These are phyloP conservation scores for Eurosta solidaginis DNA, from an alignment of 1,140 invertebrate species.

Conservation along the genomic window DNA sequence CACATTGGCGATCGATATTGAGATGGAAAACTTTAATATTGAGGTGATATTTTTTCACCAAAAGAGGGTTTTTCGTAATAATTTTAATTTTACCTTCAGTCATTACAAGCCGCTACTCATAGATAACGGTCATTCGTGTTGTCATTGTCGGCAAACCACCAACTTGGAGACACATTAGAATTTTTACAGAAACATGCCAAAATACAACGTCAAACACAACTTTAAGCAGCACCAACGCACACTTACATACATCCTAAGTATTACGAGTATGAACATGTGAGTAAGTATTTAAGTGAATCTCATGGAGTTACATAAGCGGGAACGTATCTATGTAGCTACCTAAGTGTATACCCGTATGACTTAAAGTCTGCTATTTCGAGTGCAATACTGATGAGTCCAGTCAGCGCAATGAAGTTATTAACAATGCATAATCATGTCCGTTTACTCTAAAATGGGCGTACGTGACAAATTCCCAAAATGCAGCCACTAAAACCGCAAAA, in stretches of 20 bases:
- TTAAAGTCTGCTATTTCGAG: neutral
- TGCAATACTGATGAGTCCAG: neutral
- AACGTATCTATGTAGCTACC: neutral
- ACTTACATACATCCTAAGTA: neutral
- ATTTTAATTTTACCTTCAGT: neutral
- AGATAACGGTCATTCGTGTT: constrained; percentile 23
- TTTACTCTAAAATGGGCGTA: constrained; percentile 32
- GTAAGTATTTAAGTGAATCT: neutral
- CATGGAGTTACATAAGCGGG: neutral
- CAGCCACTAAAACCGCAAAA: neutral
- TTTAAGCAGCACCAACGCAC: neutral
- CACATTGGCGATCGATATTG: too few relatives aligned
- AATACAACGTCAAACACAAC: neutral
- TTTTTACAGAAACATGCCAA: neutral
- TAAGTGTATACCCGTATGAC: neutral
- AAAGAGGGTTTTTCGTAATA: neutral
- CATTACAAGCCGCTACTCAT: constrained; percentile 1
- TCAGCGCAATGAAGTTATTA: constrained; percentile 29
- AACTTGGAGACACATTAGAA: constrained; percentile 16
- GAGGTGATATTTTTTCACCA: neutral
- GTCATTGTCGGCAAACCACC: constrained; percentile 6
- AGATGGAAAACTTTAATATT: too few relatives aligned
- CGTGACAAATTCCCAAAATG: constrained; percentile 33
- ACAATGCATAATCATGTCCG: constrained; percentile 33
- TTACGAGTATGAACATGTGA: neutral